These are phyloP conservation scores for Campylomormyrus tamandua DNA, from an alignment of 2,113 vertebrate genomes.

Conservation along the genomic window DNA sequence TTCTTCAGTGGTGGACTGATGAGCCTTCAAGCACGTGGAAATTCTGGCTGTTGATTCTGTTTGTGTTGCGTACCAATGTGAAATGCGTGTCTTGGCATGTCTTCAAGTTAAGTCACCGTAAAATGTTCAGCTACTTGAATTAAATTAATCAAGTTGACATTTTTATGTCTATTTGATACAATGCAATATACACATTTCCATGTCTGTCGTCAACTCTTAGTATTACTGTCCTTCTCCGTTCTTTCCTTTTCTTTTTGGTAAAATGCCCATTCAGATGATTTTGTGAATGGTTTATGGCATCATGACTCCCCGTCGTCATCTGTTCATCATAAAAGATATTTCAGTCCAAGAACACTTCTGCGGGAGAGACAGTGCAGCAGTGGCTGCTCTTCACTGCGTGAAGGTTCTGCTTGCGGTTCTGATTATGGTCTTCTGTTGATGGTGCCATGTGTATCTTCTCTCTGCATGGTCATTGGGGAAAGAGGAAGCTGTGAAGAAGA, in stretches of 20 bases:
- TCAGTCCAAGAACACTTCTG: background rate
- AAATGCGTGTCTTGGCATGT: background rate
- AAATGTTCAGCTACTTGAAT: background rate
- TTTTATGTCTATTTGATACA: background rate
- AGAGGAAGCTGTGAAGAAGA: background rate
- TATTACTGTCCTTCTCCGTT: background rate
- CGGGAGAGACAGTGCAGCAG: background rate
- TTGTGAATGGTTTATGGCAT: background rate
- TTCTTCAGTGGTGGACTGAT: background rate
- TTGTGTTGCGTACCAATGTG: background rate
- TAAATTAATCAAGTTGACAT: background rate
- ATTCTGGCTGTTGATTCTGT: background rate
- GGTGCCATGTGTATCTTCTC: background rate
- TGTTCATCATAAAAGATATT: background rate
- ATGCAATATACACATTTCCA: background rate
- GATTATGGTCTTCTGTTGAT: background rate
- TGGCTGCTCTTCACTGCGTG: background rate
- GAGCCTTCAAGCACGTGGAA: background rate
- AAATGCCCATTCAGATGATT: background rate
- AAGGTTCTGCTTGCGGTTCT: background rate
- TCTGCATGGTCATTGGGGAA: background rate
- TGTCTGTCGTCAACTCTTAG: background rate
- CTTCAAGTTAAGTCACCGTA: background rate
- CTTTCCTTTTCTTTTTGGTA: background rate
- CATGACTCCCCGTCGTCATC: background rate